A percentile compares a stretch with the other conserved stretches of the same genome.
Conservation (phyloP, 2,888 invertebrate genomes). For the Pinctada fucata region DNA sequence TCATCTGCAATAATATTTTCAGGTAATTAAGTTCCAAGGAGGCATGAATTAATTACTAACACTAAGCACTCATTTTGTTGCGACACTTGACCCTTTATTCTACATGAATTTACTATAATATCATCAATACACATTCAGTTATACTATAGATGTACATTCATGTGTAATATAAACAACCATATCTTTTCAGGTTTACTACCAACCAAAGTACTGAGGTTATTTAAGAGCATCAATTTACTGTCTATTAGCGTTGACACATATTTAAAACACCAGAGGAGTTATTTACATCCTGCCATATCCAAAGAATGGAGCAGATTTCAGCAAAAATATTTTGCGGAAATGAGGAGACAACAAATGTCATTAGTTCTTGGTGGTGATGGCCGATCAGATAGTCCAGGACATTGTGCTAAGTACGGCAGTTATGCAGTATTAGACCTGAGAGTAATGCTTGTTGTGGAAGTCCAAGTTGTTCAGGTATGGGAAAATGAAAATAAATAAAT, state of each 20-base stretch:
- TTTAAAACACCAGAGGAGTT: constrained; percentile 5
- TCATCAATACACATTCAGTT: no score
- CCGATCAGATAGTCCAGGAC: constrained; percentile 28
- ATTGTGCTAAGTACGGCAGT: constrained; percentile 33
- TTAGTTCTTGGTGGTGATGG: constrained; percentile 30
- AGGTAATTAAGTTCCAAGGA: no score
- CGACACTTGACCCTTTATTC: no score
- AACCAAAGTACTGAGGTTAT: constrained; percentile 11
- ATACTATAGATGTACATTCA: no score
- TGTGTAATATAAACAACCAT: no score
- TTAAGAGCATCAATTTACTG: constrained; percentile 7
- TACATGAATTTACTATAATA: no score
- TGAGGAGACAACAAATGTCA: not conserved
- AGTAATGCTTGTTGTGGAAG: constrained; percentile 22
- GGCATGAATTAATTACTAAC: no score
- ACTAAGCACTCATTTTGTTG: no score
- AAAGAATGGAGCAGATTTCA: constrained; percentile 4
- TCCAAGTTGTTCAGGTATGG: constrained; percentile 32
- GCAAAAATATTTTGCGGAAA: not conserved
- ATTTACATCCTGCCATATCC: constrained; percentile 10
- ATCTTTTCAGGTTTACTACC: not conserved
- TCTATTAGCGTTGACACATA: constrained; percentile 7
- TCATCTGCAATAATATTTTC: no score
- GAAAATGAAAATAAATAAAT: no score
- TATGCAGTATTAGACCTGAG: constrained; percentile 32